phyloP scores from a whole-genome alignment of 2,113 vertebrate genomes.

The Eretmochelys imbricata region DNA sequence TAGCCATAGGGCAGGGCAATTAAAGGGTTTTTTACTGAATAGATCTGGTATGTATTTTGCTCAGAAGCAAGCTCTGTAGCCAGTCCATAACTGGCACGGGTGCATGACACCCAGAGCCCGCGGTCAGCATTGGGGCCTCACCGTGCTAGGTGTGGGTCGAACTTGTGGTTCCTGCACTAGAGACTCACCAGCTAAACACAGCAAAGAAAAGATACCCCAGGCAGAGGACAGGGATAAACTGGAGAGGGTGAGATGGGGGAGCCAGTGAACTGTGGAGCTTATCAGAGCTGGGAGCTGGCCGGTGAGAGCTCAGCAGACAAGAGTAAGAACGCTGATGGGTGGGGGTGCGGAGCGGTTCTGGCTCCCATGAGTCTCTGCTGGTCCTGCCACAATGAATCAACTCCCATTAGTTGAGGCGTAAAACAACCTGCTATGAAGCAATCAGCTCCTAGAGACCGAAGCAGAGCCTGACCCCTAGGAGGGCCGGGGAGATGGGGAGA shows the following conservation, averaged over 20 bases:
- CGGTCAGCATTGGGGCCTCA: accelerated
- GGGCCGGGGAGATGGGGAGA: background rate
- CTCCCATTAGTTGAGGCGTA: background rate
- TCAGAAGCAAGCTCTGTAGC: background rate
- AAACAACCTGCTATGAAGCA: background rate
- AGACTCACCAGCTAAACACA: background rate
- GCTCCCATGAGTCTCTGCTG: background rate
- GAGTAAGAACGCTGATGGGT: background rate
- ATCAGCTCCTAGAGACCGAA: background rate
- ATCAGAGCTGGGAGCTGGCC: background rate
- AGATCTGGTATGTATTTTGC: background rate
- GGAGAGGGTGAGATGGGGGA: background rate
- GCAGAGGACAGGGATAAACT: accelerated
- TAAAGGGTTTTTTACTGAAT: background rate
- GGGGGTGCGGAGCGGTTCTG: background rate
- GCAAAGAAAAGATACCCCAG: background rate
- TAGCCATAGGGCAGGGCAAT: background rate
- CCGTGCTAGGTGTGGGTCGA: background rate
- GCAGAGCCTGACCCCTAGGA: background rate
- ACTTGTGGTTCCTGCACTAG: background rate
- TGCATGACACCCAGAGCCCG: background rate
- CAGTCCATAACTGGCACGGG: background rate
- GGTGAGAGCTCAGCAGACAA: background rate
- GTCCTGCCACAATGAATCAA: background rate
- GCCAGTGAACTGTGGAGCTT: accelerated